Conservation (phyloP, 2,888 invertebrate genomes). For the Ctenicera cuprea region DNA sequence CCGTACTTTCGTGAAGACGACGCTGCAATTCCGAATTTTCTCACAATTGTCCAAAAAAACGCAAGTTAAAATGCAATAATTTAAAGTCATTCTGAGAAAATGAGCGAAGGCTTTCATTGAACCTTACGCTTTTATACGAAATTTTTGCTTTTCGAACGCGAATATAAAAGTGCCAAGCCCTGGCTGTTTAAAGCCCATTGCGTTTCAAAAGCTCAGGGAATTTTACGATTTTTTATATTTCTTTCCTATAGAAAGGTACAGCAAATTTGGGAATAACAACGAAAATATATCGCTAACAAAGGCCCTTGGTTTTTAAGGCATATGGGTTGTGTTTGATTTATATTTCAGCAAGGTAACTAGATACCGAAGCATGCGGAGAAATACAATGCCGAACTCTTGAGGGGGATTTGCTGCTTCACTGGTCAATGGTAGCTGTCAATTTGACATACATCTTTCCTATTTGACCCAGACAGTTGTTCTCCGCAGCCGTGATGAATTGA, state of each 20-base stretch:
- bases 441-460: conserved; percentile 51
- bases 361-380: conserved; percentile 44
- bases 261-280: conserved; percentile 39
- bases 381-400: conserved; percentile 46
- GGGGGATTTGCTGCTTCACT: conserved; percentile 50
- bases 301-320: conserved; percentile 31
- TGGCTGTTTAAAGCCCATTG: conserved; percentile 29
- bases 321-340: conserved; percentile 44
- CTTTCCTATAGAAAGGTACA: conserved; percentile 8
- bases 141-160: neutral
- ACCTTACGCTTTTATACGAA: neutral
- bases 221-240: conserved; percentile 36
- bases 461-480: conserved; percentile 49
- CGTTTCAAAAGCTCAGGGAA: conserved; percentile 8
- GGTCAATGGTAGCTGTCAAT: conserved; percentile 53
- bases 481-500: conserved; percentile 48
- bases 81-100: conserved; percentile 35
- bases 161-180: conserved; percentile 19
- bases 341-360: conserved; percentile 51
- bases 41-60: conserved; percentile 42
- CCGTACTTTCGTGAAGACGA: conserved; percentile 36
- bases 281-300: conserved; percentile 25
- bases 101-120: neutral
- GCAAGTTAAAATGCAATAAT: conserved; percentile 37
- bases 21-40: conserved; percentile 29